These are phyloP conservation scores for Protula sp. DNA, from an alignment of 2,888 invertebrate genomes.

Conservation along the genomic window DNA sequence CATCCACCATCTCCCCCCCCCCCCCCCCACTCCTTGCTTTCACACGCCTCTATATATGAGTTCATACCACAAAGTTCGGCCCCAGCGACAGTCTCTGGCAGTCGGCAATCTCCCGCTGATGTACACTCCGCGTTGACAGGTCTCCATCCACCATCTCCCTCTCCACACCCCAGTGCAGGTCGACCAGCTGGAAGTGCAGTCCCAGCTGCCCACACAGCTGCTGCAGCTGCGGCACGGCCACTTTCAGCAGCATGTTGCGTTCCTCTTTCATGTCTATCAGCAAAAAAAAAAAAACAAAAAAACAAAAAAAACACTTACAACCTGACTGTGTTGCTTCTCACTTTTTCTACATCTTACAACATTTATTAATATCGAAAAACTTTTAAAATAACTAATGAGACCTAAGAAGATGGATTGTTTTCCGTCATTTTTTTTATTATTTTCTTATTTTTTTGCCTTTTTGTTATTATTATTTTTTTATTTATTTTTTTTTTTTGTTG, in stretches of 20 bases:
- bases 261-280: slow-evolving; percentile 17
- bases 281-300: not conserved
- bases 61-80: slow-evolving; percentile 19
- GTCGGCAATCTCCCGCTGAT: slow-evolving; percentile 9
- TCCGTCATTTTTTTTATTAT: too few species aligned
- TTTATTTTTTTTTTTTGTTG: too few species aligned
- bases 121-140: not conserved
- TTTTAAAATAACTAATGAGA: too few species aligned
- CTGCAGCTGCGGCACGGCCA: slow-evolving; percentile 15
- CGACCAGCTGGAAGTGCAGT: slow-evolving; percentile 19
- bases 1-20: not conserved
- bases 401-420: too few species aligned
- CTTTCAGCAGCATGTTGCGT: slow-evolving; percentile 8
- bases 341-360: too few species aligned
- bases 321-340: too few species aligned
- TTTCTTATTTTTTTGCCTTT: too few species aligned
- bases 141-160: not conserved
- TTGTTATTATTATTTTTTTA: too few species aligned
- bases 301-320: too few species aligned
- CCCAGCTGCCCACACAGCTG: slow-evolving; percentile 11
- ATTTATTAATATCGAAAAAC: too few species aligned
- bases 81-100: slow-evolving; percentile 18
- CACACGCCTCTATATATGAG: not conserved
- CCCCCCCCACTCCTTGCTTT: not conserved
- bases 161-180: slow-evolving; percentile 12